Evolutionary conservation across 2,113 vertebrate genomes (phyloP).

Genomic region (Clarias batrachus): DNA sequence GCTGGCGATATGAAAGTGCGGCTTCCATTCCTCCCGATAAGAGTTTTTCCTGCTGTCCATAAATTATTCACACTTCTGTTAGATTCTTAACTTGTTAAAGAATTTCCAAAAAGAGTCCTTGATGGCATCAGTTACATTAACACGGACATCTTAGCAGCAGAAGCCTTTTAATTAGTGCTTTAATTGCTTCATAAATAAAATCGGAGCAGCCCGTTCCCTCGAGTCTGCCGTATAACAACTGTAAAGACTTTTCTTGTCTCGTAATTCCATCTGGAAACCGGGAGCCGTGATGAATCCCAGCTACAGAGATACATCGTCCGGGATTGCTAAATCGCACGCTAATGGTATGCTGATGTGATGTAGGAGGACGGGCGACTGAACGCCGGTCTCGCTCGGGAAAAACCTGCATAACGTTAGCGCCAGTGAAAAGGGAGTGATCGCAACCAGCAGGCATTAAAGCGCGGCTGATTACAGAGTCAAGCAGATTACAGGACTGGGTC

Average conservation of each 20-base stretch:
- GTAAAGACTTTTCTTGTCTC: background rate
- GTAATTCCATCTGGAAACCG: background rate
- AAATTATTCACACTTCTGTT: background rate
- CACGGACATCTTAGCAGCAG: slow-evolving; percentile 62
- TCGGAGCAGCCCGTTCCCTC: background rate
- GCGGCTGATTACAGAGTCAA: slow-evolving; percentile 47
- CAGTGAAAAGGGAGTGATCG: slow-evolving; percentile 17
- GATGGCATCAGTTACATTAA: slow-evolving; percentile 74
- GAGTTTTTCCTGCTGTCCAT: background rate
- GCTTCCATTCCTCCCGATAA: slow-evolving; percentile 6
- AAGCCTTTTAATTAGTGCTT: slow-evolving; percentile 74
- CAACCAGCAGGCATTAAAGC: slow-evolving; percentile 14
- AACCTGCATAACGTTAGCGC: slow-evolving; percentile 37
- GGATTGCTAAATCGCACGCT: background rate
- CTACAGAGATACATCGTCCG: background rate
- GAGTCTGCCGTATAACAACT: slow-evolving; percentile 7
- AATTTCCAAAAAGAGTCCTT: slow-evolving; percentile 43
- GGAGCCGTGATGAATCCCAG: background rate
- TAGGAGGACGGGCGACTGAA: background rate
- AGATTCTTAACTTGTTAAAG: background rate
- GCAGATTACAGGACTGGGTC: slow-evolving; percentile 36
- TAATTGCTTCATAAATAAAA: slow-evolving; percentile 61
- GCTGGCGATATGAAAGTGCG: slow-evolving; percentile 36
- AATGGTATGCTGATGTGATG: background rate
- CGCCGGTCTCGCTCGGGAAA: background rate